Conservation (phyloP, 2,113 vertebrate species). For the Muscicapa adusta region DNA sequence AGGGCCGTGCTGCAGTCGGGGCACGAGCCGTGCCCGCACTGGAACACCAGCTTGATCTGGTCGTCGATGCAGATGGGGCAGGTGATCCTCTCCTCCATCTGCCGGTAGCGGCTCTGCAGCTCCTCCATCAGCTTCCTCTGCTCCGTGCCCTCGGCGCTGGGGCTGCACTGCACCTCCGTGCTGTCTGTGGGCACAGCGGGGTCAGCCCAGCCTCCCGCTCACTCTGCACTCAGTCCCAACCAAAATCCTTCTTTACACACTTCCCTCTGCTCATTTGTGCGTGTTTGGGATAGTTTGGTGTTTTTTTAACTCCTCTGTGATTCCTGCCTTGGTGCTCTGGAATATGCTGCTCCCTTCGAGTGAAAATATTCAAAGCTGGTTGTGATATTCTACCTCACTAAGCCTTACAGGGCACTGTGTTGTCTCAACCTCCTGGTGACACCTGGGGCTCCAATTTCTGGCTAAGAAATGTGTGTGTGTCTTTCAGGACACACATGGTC, state of each 20-base stretch:
- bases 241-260: neutral
- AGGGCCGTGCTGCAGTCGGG: constrained; percentile 89
- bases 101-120: constrained; percentile 93
- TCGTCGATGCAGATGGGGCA: constrained; percentile 98
- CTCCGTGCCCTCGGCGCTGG: constrained; percentile 77
- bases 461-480: neutral
- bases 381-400: neutral
- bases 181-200: constrained; percentile 77
- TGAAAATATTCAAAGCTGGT: neutral
- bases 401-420: neutral
- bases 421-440: neutral
- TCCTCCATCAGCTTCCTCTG: constrained; percentile 96
- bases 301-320: neutral
- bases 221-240: no score
- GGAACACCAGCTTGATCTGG: constrained; percentile 97
- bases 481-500: neutral
- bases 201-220: neutral
- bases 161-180: constrained; percentile 86
- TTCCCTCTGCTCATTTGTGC: neutral
- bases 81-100: constrained; percentile 99
- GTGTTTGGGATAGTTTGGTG: neutral
- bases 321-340: neutral
- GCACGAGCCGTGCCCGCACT: constrained; percentile 96
- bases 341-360: neutral
- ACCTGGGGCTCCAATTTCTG: neutral